Base-by-base conservation (phyloP, 2,797 vertebrate species). In the Hemitrygon akajei region DNA sequence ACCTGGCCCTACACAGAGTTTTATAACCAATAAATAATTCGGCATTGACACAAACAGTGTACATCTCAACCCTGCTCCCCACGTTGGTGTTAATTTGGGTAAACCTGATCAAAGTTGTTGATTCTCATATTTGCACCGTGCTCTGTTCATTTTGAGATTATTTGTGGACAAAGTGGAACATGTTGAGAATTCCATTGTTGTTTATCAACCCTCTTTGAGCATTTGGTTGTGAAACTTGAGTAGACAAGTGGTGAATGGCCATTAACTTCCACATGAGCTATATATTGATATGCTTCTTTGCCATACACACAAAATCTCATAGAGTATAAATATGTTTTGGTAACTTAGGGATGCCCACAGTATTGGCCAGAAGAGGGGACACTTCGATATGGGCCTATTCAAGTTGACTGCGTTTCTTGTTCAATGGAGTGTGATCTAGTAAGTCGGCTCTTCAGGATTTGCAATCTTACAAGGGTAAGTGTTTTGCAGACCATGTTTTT, bases 341-440 rank as follows among this genome's bases (percentile, higher is more conserved):
- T 75, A 40, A 25, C 56, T 63, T 20, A 99, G 99, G 99, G 98
- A 63, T 99, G 99, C 95, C 98, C 99, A 30, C 99, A 99, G 93
- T 99, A 99, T 96, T 99, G 99, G 99, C 98, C 99, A 0, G 99
- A 99, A 94, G 99, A 99, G 95, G 99, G 99, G 30, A 98, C 98
- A 95, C 95, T 99, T 84, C 97, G 99, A 30, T 99, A 99, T 0
- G 99, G 99, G 2, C 99, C 98, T 0, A 98, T 99, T 94, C 99
- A 99, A 95, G 99, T 99, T 95, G 99, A 99, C 94, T 99, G 98
- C 95, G 98, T 99, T 97, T 99, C 99, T 0, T 99, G 98, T 96
- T 98, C 98, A 1, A 99, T 99, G 98, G 99, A 99, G 95, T 99
- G 99, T 80, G 99, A 99, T 0, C 97, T 99, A 93, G 98, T 99